These are phyloP conservation scores for Puffinus mauretanicus DNA, from an alignment of 2,113 vertebrate genomes.

Conservation along the genomic window DNA sequence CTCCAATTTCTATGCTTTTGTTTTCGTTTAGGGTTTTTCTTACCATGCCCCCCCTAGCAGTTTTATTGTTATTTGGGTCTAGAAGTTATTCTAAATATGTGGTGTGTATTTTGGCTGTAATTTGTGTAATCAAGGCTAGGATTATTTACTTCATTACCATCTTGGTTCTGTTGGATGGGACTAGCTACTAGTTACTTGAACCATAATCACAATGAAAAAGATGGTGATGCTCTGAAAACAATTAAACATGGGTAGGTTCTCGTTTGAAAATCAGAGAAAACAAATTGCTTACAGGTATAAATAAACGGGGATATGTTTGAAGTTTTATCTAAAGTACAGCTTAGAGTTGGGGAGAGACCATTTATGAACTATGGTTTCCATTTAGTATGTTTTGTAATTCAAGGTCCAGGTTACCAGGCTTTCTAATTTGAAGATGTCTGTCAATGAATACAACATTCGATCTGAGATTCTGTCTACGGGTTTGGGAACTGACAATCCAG, in stretches of 20 bases:
- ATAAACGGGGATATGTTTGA: not conserved
- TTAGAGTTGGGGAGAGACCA: not conserved
- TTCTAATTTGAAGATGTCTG: conserved; percentile 71
- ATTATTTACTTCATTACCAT: not conserved
- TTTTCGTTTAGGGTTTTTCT: not conserved
- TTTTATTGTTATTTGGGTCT: not conserved
- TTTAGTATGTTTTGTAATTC: not conserved
- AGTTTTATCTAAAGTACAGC: not conserved
- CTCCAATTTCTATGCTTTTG: not conserved
- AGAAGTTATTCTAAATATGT: not conserved
- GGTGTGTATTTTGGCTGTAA: not conserved
- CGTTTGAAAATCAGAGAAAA: not conserved
- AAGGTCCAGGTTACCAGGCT: conserved; percentile 82
- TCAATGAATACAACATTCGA: conserved; percentile 85
- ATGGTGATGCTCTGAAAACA: not conserved
- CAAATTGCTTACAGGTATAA: not conserved
- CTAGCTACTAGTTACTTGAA: not conserved
- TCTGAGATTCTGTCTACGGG: conserved; percentile 84
- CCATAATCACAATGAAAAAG: not conserved
- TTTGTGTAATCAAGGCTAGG: not conserved
- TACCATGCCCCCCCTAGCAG: not conserved
- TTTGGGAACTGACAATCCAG: conserved; percentile 81
- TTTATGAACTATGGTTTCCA: not conserved
- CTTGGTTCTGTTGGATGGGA: not conserved
- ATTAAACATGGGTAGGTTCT: not conserved